Base-by-base conservation (phyloP, 1,140 invertebrate genomes). In the Aporrectodea caliginosa region DNA sequence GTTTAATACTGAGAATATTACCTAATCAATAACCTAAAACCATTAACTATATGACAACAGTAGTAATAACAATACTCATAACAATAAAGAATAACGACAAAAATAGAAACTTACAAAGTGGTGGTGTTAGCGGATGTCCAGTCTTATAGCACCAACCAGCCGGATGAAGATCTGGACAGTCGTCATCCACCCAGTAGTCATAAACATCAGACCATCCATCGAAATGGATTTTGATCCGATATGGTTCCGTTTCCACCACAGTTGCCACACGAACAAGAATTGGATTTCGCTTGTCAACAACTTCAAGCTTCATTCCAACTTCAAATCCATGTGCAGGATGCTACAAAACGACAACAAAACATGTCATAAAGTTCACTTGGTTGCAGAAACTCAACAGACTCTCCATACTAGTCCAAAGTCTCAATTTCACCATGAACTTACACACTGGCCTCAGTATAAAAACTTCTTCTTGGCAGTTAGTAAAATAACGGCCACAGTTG, bases 201-300 rank as follows among this genome's bases (percentile, higher is more conserved):
- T 95, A 94, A 79, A 92, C 91, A 82, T 92, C 91, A 0, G 93
- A 92, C 94, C 95, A 98, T 14, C 95, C 95, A 88, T 97, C 95
- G 88, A 97, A 96, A 84, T 94, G 92, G 75, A 98, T 92, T 84
- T 93, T 92, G 29, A 97, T 91, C 35, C 95, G 90, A 82, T 93
- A 92, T 82, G 94, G 93, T 88, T 97, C 91, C 77, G 94, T 92
- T 73, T 93, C 93, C 79, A 91, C 91, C 1, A 98, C 91, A 0
- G 93, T 94, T 0, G 94, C 94, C 1, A 95, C 95, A 32, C 96
- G 90, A 73, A 98, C 93, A 1, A 98, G 87, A 81, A 91, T 89
- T 33, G 93, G 92, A 69, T 94, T 93, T 82, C 94, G 90, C 68
- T 84, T 84, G 77, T 88, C 87, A 6, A 87, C 85, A 14, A 83